phyloP scores from a whole-genome alignment of 2,797 vertebrate genomes.

The Pygocentrus nattereri region DNA sequence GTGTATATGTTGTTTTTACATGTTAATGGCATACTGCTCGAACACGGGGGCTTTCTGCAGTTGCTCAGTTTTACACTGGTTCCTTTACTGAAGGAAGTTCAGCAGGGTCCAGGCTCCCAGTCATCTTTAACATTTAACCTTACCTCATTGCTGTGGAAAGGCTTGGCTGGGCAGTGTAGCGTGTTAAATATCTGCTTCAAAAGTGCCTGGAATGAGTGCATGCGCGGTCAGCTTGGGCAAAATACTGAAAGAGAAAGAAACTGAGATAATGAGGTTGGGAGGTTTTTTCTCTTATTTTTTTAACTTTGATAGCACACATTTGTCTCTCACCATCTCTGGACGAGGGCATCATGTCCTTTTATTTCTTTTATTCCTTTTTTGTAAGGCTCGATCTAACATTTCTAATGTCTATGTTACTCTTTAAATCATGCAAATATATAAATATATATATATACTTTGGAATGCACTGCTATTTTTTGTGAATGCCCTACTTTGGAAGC shows the following conservation, averaged over 20 bases:
- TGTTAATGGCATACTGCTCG: slow-evolving; percentile 31
- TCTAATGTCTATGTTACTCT: slow-evolving; percentile 47
- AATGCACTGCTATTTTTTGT: slow-evolving; percentile 10
- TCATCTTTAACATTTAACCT: slow-evolving; percentile 46
- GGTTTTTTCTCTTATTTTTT: not conserved
- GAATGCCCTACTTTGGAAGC: slow-evolving; percentile 10
- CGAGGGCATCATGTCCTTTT: slow-evolving; percentile 37
- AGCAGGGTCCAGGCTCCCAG: slow-evolving; percentile 17
- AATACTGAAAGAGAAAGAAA: not conserved
- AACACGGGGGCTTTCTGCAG: not conserved
- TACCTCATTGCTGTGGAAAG: slow-evolving; percentile 1
- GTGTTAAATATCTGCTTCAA: not conserved
- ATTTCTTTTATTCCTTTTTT: not conserved
- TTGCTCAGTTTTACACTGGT: not conserved
- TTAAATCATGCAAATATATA: slow-evolving; percentile 12
- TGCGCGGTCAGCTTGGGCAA: not conserved
- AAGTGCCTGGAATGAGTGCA: not conserved
- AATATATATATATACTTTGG: not conserved
- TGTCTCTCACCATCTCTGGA: slow-evolving; percentile 35
- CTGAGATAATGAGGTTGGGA: not conserved
- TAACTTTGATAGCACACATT: slow-evolving; percentile 15
- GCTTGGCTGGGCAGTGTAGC: not conserved
- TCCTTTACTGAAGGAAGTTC: not conserved
- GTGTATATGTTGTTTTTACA: slow-evolving; percentile 16
- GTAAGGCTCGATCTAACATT: slow-evolving; percentile 43